Conservation (phyloP, 1,140 invertebrate genomes). For the Drosophila baimaii region DNA sequence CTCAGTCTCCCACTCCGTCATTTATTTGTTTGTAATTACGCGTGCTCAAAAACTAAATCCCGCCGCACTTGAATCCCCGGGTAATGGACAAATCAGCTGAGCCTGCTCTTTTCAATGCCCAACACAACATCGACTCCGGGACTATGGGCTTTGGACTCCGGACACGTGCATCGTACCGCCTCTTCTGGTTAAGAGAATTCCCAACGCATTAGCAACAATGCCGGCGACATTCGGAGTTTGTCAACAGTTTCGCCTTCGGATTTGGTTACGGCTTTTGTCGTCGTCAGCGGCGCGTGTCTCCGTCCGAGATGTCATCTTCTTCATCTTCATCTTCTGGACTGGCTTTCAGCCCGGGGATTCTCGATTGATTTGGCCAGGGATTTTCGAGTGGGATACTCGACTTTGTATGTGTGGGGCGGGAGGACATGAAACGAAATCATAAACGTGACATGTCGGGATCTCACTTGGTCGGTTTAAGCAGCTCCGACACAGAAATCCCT, state of each 20-base stretch:
- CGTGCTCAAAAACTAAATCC: conserved; percentile 74
- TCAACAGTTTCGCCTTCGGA: conserved; percentile 71
- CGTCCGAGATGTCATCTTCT: conserved; percentile 43
- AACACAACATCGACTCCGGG: conserved; percentile 8
- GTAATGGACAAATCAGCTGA: conserved; percentile 36
- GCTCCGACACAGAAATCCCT: conserved; percentile 22
- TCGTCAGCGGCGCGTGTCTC: conserved; percentile 60
- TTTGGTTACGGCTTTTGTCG: conserved; percentile 63
- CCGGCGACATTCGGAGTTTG: conserved; percentile 74
- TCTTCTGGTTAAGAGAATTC: conserved; percentile 41
- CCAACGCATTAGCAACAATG: conserved; percentile 69
- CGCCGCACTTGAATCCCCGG: conserved; percentile 66
- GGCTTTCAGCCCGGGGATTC: conserved; percentile 66
- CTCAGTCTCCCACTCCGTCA: conserved; percentile 20
- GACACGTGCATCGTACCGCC: conserved; percentile 40
- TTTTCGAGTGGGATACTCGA: conserved; percentile 29
- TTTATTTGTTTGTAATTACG: conserved; percentile 84
- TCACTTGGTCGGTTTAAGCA: conserved; percentile 16
- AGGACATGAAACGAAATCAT: conserved; percentile 75
- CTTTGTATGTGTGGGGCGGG: background rate
- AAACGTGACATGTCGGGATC: conserved; percentile 58
- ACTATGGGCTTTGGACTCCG: background rate
- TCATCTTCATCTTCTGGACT: conserved; percentile 72
- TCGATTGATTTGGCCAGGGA: conserved; percentile 70
- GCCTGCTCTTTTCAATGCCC: conserved; percentile 57